Percentiles rank a stretch among this genome's conserved stretches.
phyloP scores from a whole-genome alignment of 2,113 vertebrate species.

The Nothocercus julius region DNA sequence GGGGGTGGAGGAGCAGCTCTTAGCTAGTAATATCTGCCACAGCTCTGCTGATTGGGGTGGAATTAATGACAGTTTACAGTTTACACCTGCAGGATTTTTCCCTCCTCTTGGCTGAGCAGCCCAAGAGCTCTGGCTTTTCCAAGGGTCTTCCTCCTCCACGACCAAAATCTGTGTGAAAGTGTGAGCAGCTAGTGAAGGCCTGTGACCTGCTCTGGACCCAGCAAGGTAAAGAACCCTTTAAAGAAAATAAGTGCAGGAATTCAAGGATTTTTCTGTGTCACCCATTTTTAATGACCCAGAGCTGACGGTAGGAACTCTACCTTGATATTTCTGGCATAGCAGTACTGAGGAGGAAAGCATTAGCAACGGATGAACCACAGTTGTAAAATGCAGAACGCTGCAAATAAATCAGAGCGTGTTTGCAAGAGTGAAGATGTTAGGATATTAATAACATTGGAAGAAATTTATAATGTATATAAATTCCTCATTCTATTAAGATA shows the following conservation, averaged over 20 bases:
- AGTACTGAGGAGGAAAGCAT: background rate
- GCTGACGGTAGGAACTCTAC: background rate
- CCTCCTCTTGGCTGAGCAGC: background rate
- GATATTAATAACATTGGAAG: fast-evolving
- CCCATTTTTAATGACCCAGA: background rate
- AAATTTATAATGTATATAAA: background rate
- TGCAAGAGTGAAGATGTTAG: background rate
- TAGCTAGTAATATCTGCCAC: background rate
- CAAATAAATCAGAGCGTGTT: background rate
- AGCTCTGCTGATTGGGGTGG: background rate
- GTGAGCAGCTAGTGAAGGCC: background rate
- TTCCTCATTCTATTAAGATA: background rate
- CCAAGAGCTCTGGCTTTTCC: background rate
- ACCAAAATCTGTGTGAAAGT: background rate
- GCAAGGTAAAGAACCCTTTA: background rate
- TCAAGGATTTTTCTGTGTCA: background rate
- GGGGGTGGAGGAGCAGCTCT: background rate
- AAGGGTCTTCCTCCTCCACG: background rate
- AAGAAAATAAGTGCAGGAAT: background rate
- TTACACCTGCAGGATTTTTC: background rate
- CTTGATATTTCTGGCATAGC: background rate
- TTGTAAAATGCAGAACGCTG: background rate
- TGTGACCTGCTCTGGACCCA: background rate
- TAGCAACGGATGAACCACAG: background rate
- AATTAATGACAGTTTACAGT: background rate